Percentiles rank a stretch among this genome's conserved stretches.
phyloP scores from a whole-genome alignment of 2,888 invertebrate species.

The Tridacna crocea region DNA sequence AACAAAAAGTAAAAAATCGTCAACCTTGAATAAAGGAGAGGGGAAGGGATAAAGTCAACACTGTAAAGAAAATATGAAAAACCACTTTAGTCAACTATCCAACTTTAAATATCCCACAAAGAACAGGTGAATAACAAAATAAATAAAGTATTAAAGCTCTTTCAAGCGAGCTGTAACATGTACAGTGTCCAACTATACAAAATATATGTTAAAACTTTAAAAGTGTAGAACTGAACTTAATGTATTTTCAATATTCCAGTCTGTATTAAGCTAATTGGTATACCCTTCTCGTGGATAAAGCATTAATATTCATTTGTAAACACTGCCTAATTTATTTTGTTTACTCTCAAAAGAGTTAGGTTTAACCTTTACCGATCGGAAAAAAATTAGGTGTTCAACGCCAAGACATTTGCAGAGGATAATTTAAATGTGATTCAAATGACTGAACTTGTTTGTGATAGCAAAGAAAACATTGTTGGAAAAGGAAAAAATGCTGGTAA shows the following conservation, averaged over 20 bases:
- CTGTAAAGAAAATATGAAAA: slow-evolving; percentile 1
- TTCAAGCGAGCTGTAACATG: not conserved
- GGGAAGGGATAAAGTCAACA: not conserved
- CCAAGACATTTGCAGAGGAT: too few species aligned
- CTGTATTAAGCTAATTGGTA: not conserved
- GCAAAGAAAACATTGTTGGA: too few species aligned
- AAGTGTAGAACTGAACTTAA: not conserved
- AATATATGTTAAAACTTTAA: not conserved
- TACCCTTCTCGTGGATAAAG: too few species aligned
- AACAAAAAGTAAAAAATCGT: not conserved
- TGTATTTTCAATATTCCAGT: not conserved
- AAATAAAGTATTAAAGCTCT: slow-evolving; percentile 18
- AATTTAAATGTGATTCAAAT: too few species aligned
- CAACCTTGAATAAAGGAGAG: too few species aligned
- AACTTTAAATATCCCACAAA: slow-evolving; percentile 9
- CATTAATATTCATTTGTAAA: too few species aligned
- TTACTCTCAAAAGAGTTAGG: too few species aligned
- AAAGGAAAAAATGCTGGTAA: too few species aligned
- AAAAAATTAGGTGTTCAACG: too few species aligned
- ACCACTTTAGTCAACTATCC: not conserved
- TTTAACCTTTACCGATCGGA: too few species aligned
- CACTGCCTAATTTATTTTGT: too few species aligned
- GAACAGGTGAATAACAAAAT: slow-evolving; percentile 12
- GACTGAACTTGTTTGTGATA: too few species aligned
- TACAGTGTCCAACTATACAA: not conserved